Conservation (phyloP, 1,140 invertebrate genomes). For the Drosophila sp. region DNA sequence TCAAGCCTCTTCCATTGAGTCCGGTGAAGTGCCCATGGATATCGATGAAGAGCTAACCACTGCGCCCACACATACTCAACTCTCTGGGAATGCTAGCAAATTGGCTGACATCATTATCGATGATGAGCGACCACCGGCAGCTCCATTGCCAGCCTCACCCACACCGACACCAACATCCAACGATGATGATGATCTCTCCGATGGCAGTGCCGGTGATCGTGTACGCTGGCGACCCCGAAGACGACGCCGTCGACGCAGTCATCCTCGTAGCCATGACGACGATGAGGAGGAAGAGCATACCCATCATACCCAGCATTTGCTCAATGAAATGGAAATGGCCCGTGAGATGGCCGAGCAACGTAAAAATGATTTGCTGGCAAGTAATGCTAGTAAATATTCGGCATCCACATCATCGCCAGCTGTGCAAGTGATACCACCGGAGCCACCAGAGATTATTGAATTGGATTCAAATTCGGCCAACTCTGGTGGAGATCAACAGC, state of each 20-base stretch:
- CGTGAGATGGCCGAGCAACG: conserved; percentile 75
- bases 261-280: conserved; percentile 13
- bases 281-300: conserved; percentile 68
- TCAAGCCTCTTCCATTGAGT: conserved; percentile 36
- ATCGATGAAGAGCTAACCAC: conserved; percentile 78
- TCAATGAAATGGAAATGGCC: conserved; percentile 76
- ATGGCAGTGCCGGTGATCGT: conserved; percentile 50
- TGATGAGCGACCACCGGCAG: conserved; percentile 74
- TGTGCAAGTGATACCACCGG: conserved; percentile 69
- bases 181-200: conserved; percentile 64
- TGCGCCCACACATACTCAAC: conserved; percentile 70
- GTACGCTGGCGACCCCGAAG: conserved; percentile 54
- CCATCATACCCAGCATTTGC: conserved; percentile 75
- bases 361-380: conserved; percentile 70
- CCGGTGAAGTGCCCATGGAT: conserved; percentile 76
- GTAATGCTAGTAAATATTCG: conserved; percentile 71
- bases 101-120: conserved; percentile 64
- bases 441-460: conserved; percentile 79
- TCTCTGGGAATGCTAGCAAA: conserved; percentile 61
- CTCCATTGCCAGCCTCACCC: conserved; percentile 73
- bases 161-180: conserved; percentile 67
- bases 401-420: conserved; percentile 76
- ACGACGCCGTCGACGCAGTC: conserved; percentile 48
- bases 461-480: conserved; percentile 76
- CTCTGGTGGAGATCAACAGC: conserved; percentile 58